phyloP scores from a whole-genome alignment of 1,140 invertebrate species.

The Pogonognathellus flavescens region DNA sequence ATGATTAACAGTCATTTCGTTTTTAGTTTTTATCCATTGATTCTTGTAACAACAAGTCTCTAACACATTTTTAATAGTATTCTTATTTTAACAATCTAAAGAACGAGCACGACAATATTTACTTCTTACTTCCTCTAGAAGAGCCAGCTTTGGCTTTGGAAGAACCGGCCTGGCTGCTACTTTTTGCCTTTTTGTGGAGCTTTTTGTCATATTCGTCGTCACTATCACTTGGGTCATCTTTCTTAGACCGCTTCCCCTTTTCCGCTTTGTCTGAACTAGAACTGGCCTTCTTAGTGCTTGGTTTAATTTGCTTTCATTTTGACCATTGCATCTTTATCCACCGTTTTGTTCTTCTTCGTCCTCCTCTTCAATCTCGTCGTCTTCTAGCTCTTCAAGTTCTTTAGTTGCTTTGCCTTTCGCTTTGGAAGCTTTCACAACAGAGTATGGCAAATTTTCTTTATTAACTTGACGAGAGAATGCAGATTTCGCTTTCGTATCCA shows the following conservation, averaged over 20 bases:
- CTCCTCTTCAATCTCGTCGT: constrained; percentile 70
- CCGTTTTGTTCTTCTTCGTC: constrained; percentile 75
- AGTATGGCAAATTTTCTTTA: constrained; percentile 84
- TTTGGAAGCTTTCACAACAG: constrained; percentile 75
- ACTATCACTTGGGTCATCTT: too few relatives aligned
- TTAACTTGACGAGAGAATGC: constrained; percentile 94
- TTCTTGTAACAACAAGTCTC: too few relatives aligned
- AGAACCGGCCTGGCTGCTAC: too few relatives aligned
- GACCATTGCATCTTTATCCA: constrained; percentile 83
- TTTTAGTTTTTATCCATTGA: too few relatives aligned
- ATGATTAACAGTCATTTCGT: too few relatives aligned
- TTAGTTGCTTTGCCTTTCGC: constrained; percentile 70
- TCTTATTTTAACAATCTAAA: too few relatives aligned
- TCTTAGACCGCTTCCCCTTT: too few relatives aligned
- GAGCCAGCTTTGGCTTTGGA: background rate
- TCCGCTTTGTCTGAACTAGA: too few relatives aligned
- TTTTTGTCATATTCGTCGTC: too few relatives aligned
- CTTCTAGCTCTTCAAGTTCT: constrained; percentile 68
- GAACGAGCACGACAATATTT: too few relatives aligned
- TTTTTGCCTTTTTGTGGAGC: too few relatives aligned
- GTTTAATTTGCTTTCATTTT: constrained; percentile 76
- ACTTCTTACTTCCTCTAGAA: background rate
- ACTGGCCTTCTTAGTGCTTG: background rate
- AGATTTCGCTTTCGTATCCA: constrained; percentile 90
- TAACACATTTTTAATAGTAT: too few relatives aligned